phyloP scores from a whole-genome alignment of 2,888 invertebrate genomes.

The Drosophila rellima region DNA sequence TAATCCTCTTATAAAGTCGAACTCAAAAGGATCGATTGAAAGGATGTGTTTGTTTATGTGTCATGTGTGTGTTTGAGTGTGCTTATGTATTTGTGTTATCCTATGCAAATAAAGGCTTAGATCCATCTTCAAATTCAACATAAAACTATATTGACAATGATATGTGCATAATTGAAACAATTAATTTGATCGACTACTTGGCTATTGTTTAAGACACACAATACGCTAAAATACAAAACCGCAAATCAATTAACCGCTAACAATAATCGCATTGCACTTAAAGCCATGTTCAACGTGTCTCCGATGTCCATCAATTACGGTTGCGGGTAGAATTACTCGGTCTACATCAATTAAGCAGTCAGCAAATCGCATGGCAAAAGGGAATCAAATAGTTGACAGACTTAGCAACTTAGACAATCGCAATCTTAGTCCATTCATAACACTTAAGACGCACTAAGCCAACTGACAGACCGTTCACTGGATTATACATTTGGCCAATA shows the following conservation, averaged over 20 bases:
- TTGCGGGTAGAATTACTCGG: conserved; percentile 14
- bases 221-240: conserved; percentile 26
- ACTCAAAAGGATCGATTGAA: neutral
- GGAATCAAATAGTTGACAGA: conserved; percentile 29
- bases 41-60: neutral
- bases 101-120: conserved; percentile 8
- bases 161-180: conserved; percentile 10
- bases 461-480: conserved; percentile 19
- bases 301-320: conserved; percentile 34
- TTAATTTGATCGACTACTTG: conserved; percentile 8
- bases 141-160: conserved; percentile 3
- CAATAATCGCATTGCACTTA: conserved; percentile 21
- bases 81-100: conserved; percentile 1
- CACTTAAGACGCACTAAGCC: conserved; percentile 20
- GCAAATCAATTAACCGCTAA: conserved; percentile 57
- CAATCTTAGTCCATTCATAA: conserved; percentile 23
- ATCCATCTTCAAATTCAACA: neutral
- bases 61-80: neutral
- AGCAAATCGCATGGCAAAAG: conserved; percentile 23
- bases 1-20: neutral
- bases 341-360: conserved; percentile 34
- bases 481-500: conserved; percentile 14
- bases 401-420: conserved; percentile 29
- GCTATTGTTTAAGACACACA: conserved; percentile 4
- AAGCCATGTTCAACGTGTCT: conserved; percentile 10